phyloP scores from a whole-genome alignment of 2,113 vertebrate species.

The Petaurus breviceps region DNA sequence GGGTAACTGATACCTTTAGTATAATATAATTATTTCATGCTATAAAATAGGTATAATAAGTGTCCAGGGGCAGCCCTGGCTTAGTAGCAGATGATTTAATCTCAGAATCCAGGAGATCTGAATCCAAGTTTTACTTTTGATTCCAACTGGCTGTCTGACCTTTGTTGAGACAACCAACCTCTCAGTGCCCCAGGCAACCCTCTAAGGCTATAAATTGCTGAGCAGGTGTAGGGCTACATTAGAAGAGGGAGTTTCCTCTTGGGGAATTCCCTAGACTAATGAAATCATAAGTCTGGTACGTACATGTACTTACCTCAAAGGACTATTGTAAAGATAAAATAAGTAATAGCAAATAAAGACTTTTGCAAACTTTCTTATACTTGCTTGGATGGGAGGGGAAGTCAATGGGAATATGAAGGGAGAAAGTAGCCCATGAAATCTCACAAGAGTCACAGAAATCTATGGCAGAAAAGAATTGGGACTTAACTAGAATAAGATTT shows the following conservation, averaged over 20 bases:
- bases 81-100: neutral
- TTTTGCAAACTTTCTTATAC: neutral
- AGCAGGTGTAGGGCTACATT: neutral
- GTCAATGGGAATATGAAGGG: neutral
- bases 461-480: constrained; percentile 13
- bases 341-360: neutral
- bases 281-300: neutral
- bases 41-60: neutral
- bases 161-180: neutral
- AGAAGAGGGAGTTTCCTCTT: neutral
- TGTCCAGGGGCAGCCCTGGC: neutral
- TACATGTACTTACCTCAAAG: neutral
- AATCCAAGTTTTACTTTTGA: neutral
- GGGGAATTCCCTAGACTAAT: neutral
- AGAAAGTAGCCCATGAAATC: neutral
- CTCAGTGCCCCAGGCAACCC: neutral
- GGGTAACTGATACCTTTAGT: neutral
- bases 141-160: neutral
- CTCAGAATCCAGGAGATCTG: neutral
- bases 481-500: neutral
- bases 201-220: neutral
- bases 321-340: neutral
- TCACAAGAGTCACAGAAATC: neutral
- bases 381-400: neutral
- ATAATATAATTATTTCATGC: neutral